Evolutionary conservation across 2,113 vertebrate species (phyloP).

Genomic region (Cryptomyrus ogoouensis): DNA sequence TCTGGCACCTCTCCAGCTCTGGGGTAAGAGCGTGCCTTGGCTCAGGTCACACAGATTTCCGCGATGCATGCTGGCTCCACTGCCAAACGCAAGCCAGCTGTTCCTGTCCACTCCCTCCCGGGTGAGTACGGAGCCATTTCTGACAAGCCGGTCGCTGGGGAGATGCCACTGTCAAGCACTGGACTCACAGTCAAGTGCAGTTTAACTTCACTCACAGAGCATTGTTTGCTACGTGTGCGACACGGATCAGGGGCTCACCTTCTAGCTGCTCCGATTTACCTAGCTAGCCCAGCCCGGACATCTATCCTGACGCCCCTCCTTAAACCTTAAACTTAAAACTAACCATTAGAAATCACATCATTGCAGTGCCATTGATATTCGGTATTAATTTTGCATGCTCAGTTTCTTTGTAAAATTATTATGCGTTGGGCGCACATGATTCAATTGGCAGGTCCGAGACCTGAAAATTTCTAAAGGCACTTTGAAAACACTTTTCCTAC

Average conservation of each 20-base stretch:
- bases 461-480: neutral
- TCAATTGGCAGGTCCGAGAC: neutral
- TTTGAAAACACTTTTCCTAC: neutral
- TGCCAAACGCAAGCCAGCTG: slow-evolving; percentile 48
- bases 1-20: slow-evolving; percentile 27
- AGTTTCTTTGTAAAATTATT: neutral
- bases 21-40: slow-evolving; percentile 34
- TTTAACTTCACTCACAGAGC: slow-evolving; percentile 31
- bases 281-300: neutral
- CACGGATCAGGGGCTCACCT: neutral
- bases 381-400: neutral
- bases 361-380: neutral
- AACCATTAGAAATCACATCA: neutral
- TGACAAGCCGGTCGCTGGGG: slow-evolving; percentile 40
- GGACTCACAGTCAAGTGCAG: slow-evolving; percentile 33
- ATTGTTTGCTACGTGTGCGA: neutral
- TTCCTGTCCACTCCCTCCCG: slow-evolving; percentile 40
- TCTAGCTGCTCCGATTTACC: neutral
- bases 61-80: slow-evolving; percentile 14
- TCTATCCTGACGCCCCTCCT: neutral
- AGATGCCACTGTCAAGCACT: slow-evolving; percentile 33
- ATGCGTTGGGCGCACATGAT: neutral
- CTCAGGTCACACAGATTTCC: slow-evolving; percentile 24
- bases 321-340: neutral
- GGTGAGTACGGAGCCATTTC: slow-evolving; percentile 33